Percentiles rank a stretch among this genome's conserved stretches.
phyloP scores from a whole-genome alignment of 2,797 vertebrate species.

The Uromys caudimaculatus region DNA sequence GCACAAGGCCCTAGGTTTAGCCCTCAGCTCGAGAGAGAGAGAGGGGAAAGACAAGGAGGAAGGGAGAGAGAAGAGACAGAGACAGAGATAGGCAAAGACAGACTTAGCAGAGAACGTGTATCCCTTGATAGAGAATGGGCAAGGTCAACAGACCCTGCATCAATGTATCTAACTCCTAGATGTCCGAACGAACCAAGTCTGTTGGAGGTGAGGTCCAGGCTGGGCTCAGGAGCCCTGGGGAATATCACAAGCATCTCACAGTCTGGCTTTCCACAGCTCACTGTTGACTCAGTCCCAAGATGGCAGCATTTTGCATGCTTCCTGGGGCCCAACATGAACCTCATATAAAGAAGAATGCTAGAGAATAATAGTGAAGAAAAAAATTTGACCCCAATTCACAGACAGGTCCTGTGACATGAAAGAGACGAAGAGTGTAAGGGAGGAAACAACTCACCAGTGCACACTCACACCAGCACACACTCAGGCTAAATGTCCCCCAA shows the following conservation, averaged over 20 bases:
- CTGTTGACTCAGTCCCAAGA: background rate
- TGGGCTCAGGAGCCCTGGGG: fast-evolving
- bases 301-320: fast-evolving
- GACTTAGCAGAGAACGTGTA: background rate
- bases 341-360: background rate
- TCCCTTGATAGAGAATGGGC: too few species aligned
- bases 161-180: background rate
- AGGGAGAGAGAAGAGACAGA: too few species aligned
- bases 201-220: background rate
- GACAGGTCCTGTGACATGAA: background rate
- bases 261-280: background rate
- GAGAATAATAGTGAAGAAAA: background rate
- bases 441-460: background rate
- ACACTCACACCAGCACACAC: fast-evolving
- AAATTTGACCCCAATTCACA: background rate
- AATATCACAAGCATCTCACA: fast-evolving
- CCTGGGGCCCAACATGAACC: background rate
- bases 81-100: background rate
- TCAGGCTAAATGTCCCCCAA: background rate
- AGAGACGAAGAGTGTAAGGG: background rate
- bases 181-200: background rate
- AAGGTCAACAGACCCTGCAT: background rate
- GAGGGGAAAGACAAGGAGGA: background rate
- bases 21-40: background rate
- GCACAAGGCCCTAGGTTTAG: background rate